phyloP scores from a whole-genome alignment of 2,113 vertebrate species.

The Scophthalmus maximus region DNA sequence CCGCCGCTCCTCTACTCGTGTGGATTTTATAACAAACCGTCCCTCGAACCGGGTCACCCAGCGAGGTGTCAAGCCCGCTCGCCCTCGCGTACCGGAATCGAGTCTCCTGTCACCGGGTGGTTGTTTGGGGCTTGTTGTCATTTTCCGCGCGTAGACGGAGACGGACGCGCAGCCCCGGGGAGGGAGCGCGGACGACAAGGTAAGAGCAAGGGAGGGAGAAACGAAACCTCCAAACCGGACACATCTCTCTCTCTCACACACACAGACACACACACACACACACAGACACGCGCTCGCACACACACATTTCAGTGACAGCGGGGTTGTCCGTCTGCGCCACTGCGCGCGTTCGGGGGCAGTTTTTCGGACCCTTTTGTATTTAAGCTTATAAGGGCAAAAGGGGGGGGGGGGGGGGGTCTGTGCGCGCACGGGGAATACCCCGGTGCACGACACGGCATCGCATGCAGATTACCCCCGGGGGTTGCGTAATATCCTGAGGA shows the following conservation, averaged over 20 bases:
- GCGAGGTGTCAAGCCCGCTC: constrained; percentile 39
- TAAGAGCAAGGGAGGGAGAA: constrained; percentile 28
- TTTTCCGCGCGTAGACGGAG: constrained; percentile 39
- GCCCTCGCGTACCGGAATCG: constrained; percentile 27
- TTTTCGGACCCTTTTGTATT: constrained; percentile 32
- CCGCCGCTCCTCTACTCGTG: constrained; percentile 19
- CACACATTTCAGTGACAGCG: constrained; percentile 27
- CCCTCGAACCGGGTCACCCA: not conserved
- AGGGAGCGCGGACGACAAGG: constrained; percentile 39
- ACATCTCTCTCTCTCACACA: too few relatives aligned
- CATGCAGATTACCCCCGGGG: constrained; percentile 74
- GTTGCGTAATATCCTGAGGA: constrained; percentile 81
- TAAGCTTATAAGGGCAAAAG: constrained; percentile 59
- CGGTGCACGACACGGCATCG: constrained; percentile 70
- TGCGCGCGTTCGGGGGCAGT: constrained; percentile 21
- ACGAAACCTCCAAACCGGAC: constrained; percentile 5
- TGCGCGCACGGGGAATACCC: constrained; percentile 79
- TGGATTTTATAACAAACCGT: constrained; percentile 47
- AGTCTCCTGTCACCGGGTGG: constrained; percentile 57
- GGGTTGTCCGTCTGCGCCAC: constrained; percentile 2
- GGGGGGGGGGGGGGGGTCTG: constrained; percentile 18
- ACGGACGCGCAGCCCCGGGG: constrained; percentile 51
- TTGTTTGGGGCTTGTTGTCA: constrained; percentile 62
- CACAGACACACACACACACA: too few relatives aligned
- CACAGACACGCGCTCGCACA: too few relatives aligned